phyloP scores from a whole-genome alignment of 2,888 invertebrate genomes.

The Seladonia tumulorum region DNA sequence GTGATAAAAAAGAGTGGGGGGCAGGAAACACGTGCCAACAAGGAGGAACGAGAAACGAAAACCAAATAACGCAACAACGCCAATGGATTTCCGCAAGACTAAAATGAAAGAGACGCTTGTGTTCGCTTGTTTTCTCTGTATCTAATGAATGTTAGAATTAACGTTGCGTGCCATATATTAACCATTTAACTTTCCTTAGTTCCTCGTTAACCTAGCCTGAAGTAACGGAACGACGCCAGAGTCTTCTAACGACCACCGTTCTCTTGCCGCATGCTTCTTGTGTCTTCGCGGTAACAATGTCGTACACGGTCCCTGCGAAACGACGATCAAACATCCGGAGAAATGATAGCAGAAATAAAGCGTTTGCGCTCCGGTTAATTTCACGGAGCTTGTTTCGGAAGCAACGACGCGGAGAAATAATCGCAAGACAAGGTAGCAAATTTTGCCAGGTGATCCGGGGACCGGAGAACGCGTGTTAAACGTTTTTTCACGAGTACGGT shows the following conservation, averaged over 20 bases:
- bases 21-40: conserved; percentile 46
- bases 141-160: not conserved
- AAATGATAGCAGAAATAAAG: not conserved
- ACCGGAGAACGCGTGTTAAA: not conserved
- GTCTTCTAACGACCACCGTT: not conserved
- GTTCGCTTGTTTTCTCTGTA: not conserved
- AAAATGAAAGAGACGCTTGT: not conserved
- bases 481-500: conserved; percentile 31
- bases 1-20: not conserved
- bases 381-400: not conserved
- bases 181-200: not conserved
- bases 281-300: conserved; percentile 29
- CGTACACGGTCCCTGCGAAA: not conserved
- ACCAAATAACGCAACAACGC: conserved; percentile 20
- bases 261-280: conserved; percentile 45
- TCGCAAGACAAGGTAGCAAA: not conserved
- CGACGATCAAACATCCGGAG: not conserved
- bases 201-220: not conserved
- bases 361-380: not conserved
- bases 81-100: not conserved
- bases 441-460: not conserved
- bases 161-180: not conserved
- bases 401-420: not conserved
- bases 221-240: not conserved
- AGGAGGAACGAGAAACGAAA: not conserved